Evolutionary conservation across 2,113 vertebrate species (phyloP).

Genomic region (Carettochelys insculpta): DNA sequence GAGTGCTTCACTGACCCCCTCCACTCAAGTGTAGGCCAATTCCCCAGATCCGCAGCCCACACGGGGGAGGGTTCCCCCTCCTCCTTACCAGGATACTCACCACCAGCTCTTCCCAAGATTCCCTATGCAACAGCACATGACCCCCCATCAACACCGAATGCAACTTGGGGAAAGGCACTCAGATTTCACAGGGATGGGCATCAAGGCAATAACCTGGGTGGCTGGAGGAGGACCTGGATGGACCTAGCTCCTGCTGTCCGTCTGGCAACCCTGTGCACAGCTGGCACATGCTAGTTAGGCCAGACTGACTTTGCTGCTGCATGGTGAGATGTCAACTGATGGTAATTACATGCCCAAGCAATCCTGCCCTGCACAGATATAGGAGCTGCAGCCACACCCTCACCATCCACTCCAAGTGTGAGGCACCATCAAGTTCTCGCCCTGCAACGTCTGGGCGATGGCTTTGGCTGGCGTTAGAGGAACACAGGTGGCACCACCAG

Average conservation of each 20-base stretch:
- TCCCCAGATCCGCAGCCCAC: background rate
- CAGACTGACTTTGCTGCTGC: background rate
- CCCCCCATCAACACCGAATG: too few relatives aligned
- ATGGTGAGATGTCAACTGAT: background rate
- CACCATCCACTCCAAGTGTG: too few relatives aligned
- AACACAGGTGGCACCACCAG: background rate
- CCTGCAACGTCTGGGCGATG: background rate
- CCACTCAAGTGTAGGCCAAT: too few relatives aligned
- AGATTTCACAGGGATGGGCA: background rate
- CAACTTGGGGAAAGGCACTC: background rate
- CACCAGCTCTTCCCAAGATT: background rate
- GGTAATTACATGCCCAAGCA: background rate
- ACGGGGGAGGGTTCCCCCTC: background rate
- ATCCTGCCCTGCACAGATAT: background rate
- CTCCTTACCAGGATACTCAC: background rate
- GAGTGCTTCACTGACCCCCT: too few relatives aligned
- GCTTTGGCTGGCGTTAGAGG: background rate
- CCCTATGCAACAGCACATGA: background rate
- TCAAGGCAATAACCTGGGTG: background rate
- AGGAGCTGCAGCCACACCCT: background rate
- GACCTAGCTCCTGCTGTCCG: too few relatives aligned
- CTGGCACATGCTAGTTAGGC: background rate
- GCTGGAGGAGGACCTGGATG: background rate
- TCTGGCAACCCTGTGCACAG: background rate
- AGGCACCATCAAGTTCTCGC: background rate